Conservation (phyloP, 2,113 vertebrate genomes). For the Gila orcuttii region DNA sequence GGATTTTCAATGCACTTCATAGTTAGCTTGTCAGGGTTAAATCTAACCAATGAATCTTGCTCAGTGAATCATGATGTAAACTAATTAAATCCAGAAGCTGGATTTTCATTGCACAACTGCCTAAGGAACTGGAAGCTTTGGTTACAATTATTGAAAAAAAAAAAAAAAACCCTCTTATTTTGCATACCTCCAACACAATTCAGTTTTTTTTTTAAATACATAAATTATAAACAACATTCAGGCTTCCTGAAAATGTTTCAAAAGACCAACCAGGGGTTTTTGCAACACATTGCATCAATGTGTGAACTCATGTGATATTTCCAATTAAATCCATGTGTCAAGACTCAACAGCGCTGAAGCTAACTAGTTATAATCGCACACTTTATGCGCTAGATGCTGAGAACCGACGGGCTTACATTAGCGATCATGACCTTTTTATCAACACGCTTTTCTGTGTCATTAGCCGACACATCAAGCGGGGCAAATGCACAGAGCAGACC, state of each 20-base stretch:
- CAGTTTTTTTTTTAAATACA: background rate
- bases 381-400: background rate
- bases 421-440: conserved; percentile 30
- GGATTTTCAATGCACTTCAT: background rate
- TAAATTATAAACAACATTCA: conserved; percentile 1
- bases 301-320: conserved; percentile 37
- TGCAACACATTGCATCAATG: conserved; percentile 25
- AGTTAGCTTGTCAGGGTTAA: conserved; percentile 41
- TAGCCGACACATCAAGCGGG: background rate
- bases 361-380: conserved; percentile 3
- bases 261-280: background rate
- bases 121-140: conserved; percentile 37
- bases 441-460: background rate
- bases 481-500: background rate
- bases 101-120: conserved; percentile 34
- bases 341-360: background rate
- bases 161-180: background rate
- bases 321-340: conserved; percentile 44
- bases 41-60: conserved; percentile 49
- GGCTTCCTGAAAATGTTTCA: background rate
- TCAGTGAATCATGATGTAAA: conserved; percentile 45
- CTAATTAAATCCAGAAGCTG: conserved; percentile 56
- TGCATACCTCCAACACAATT: conserved; percentile 16
- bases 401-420: background rate
- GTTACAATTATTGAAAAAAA: conserved; percentile 31